phyloP scores from a whole-genome alignment of 2,888 invertebrate genomes.

The Chalcosyrphus nemorum region DNA sequence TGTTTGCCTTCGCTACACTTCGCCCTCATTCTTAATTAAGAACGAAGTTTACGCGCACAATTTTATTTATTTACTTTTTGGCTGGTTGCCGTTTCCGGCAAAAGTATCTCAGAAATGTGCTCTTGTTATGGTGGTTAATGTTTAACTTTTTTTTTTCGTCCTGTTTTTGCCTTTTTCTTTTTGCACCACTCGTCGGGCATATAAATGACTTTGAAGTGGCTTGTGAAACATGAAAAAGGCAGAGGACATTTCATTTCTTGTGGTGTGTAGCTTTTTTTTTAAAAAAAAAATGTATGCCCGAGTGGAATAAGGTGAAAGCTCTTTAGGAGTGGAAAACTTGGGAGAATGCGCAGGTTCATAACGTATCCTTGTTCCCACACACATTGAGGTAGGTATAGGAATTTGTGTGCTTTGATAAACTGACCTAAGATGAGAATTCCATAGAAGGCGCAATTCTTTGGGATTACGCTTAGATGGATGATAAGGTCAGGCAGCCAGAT shows the following conservation, averaged over 20 bases:
- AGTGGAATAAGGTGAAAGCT: too few relatives aligned
- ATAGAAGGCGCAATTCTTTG: too few relatives aligned
- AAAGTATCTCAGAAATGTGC: conserved; percentile 3
- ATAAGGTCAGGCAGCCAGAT: too few relatives aligned
- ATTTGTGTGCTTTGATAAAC: too few relatives aligned
- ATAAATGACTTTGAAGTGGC: conserved; percentile 53
- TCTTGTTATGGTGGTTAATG: background rate
- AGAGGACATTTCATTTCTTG: background rate
- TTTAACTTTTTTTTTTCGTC: background rate
- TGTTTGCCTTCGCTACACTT: conserved; percentile 35
- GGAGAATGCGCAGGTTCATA: too few relatives aligned
- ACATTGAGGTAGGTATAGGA: too few relatives aligned
- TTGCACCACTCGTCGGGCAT: background rate
- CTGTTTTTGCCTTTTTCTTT: background rate
- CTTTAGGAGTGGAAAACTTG: too few relatives aligned
- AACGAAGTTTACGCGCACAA: conserved; percentile 56
- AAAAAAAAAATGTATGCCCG: too few relatives aligned
- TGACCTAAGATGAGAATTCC: too few relatives aligned
- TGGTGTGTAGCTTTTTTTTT: background rate
- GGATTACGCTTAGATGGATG: too few relatives aligned
- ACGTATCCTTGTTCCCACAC: too few relatives aligned
- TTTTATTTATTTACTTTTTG: conserved; percentile 57
- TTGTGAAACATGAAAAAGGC: conserved; percentile 45
- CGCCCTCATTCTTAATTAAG: conserved; percentile 58
- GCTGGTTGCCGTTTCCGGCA: background rate